Evolutionary conservation across 2,888 invertebrate genomes (phyloP).

Genomic region (Lepidocyrtoides sp.): DNA sequence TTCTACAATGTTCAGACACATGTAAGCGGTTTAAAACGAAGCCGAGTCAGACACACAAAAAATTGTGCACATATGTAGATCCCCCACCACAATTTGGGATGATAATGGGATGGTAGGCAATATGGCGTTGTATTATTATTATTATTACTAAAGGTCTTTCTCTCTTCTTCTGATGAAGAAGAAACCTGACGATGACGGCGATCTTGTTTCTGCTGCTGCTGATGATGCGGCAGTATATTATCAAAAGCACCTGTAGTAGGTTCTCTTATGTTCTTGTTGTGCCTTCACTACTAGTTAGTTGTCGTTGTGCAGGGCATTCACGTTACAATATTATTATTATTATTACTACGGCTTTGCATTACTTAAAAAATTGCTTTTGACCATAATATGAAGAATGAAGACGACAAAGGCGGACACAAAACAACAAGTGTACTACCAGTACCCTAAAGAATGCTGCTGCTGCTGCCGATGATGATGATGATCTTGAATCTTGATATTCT

Average conservation of each 20-base stretch:
- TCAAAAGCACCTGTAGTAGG: conserved; percentile 72
- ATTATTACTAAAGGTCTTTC: conserved; percentile 45
- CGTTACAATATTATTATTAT: too few species aligned
- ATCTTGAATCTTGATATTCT: too few species aligned
- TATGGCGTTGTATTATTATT: conserved; percentile 13
- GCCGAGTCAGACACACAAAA: conserved; percentile 45
- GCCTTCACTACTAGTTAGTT: not conserved
- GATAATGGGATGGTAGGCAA: conserved; percentile 28
- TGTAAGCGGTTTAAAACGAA: conserved; percentile 39
- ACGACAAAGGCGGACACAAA: conserved; percentile 50
- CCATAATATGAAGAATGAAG: conserved; percentile 67
- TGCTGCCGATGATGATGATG: conserved; percentile 54
- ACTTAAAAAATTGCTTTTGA: conserved; percentile 70
- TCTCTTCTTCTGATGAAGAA: too few species aligned
- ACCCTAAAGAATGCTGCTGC: conserved; percentile 44
- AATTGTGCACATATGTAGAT: conserved; percentile 44
- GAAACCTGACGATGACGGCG: conserved; percentile 49
- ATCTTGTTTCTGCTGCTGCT: conserved; percentile 39
- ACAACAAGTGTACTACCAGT: conserved; percentile 33
- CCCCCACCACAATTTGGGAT: conserved; percentile 38
- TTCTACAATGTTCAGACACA: not conserved
- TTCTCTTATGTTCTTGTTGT: conserved; percentile 41
- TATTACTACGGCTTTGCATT: conserved; percentile 46
- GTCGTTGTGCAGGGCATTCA: conserved; percentile 55
- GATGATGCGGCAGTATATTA: conserved; percentile 54